Evolutionary conservation across 2,797 vertebrate genomes (phyloP), one percentile per base, ranked within the genome.

Genomic region (Acestrorhynchus altus): DNA sequence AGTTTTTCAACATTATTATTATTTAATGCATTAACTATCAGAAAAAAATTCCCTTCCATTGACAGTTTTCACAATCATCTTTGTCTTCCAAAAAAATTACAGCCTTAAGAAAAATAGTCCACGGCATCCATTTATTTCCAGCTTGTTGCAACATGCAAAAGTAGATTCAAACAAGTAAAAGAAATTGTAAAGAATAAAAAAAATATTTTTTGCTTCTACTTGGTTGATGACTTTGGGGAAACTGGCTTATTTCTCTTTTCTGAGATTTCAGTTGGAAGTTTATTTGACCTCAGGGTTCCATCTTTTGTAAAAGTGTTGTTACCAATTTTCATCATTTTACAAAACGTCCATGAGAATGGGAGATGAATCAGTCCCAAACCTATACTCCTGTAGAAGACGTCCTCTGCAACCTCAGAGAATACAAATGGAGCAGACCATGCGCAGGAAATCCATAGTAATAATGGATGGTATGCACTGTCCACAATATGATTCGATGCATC

Each of bases 401-500:
- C 9, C 22, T 64, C 15, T 35, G 11, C 35, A 31, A 15, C 52
- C 57, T 64, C 44, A 22, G 54, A 47, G 68, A 63, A 63, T n/a
- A 44, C 16, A 65, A 65, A 46, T 8, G 47, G 47, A 70, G 69
- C 77, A 42, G 42, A 66, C 54, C 77, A 79, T 79, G 77, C 77
- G 73, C 20, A 20, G 72, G 44, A 67, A 78, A 67, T 78, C 69
- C 61, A 72, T 49, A 66, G 31, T 28, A 56, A 65, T 65, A 65
- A 24, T 65, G 42, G 24, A 46, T 65, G 20, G 42, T 72, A n/a
- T 35, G 20, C 52, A 40, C 35, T 79, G 28, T 46, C 77, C 18
- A 52, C 46, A 63, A 39, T 72, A 78, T 42, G 46, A 72, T 65
- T 57, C 59, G 35, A 67, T 46, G 61, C 39, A 26, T 72, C 49